Evolutionary conservation across 2,888 invertebrate genomes (phyloP).

Genomic region (Dryadula phaetusa): DNA sequence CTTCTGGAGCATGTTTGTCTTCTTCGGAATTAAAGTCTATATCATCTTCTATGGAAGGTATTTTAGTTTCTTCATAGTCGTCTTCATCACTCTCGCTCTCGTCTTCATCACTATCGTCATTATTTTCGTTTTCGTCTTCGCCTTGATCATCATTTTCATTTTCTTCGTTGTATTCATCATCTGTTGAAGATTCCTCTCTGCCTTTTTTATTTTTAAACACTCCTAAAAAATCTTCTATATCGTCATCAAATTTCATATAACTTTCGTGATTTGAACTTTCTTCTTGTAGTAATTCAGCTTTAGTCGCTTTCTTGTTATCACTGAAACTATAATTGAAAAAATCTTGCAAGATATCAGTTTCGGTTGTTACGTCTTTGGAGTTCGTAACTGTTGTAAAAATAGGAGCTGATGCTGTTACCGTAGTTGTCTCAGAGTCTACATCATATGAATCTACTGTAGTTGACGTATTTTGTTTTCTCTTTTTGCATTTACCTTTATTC

Average conservation of each 20-base stretch:
- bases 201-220: conserved; percentile 52
- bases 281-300: conserved; percentile 55
- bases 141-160: conserved; percentile 45
- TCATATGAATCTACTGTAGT: conserved; percentile 51
- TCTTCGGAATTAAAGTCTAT: conserved; percentile 53
- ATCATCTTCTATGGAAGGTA: conserved; percentile 47
- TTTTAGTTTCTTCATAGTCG: conserved; percentile 53
- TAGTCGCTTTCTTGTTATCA: conserved; percentile 47
- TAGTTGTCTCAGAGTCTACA: conserved; percentile 42
- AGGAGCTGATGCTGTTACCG: not conserved
- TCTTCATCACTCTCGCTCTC: conserved; percentile 46
- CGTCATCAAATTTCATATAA: conserved; percentile 63
- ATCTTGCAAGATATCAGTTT: conserved; percentile 63
- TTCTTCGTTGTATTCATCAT: conserved; percentile 49
- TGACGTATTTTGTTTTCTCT: conserved; percentile 63
- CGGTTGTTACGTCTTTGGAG: conserved; percentile 53
- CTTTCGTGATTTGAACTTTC: conserved; percentile 60
- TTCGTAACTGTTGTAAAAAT: conserved; percentile 48
- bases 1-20: conserved; percentile 49
- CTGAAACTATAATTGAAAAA: conserved; percentile 66
- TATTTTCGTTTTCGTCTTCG: conserved; percentile 47
- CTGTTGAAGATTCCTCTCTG: conserved; percentile 54
- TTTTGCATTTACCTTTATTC: conserved; percentile 76
- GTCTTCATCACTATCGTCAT: conserved; percentile 53
- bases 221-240: conserved; percentile 68